Conservation (phyloP, 2,888 invertebrate species). For the Drosophila phalerata region DNA sequence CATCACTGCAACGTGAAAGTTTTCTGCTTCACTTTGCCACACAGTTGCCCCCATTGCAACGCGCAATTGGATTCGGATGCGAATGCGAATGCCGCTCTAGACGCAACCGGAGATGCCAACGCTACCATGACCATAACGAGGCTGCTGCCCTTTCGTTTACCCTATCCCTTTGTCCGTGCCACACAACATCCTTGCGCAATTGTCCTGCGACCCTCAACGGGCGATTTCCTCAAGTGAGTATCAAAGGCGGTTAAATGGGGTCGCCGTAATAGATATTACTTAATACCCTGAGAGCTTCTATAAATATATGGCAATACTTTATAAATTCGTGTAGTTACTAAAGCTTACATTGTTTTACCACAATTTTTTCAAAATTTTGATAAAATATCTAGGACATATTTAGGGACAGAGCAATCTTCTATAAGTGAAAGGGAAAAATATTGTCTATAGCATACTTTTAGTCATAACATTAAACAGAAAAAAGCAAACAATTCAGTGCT, state of each 20-base stretch:
- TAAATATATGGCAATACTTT: background rate
- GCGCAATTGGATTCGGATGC: slow-evolving; percentile 86
- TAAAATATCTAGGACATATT: too few species aligned
- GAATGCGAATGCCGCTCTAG: slow-evolving; percentile 29
- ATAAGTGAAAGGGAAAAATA: background rate
- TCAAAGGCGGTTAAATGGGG: slow-evolving; percentile 2
- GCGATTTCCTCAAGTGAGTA: slow-evolving; percentile 94
- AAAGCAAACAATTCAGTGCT: background rate
- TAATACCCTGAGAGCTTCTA: background rate
- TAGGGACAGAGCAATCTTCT: too few species aligned
- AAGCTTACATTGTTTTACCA: too few species aligned
- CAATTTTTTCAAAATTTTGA: too few species aligned
- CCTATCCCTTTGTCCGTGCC: slow-evolving; percentile 94
- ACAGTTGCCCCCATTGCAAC: slow-evolving; percentile 92
- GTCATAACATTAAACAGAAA: background rate
- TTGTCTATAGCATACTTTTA: slow-evolving; percentile 16
- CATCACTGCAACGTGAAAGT: slow-evolving; percentile 94
- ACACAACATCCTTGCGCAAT: slow-evolving; percentile 92
- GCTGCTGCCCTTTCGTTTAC: slow-evolving; percentile 92
- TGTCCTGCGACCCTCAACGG: slow-evolving; percentile 94
- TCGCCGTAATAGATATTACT: background rate
- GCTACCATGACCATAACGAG: slow-evolving; percentile 83
- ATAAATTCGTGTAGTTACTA: background rate
- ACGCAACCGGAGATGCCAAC: slow-evolving; percentile 35
- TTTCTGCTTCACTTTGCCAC: slow-evolving; percentile 93